phyloP scores from a whole-genome alignment of 2,113 vertebrate genomes.

The Channa maculata region DNA sequence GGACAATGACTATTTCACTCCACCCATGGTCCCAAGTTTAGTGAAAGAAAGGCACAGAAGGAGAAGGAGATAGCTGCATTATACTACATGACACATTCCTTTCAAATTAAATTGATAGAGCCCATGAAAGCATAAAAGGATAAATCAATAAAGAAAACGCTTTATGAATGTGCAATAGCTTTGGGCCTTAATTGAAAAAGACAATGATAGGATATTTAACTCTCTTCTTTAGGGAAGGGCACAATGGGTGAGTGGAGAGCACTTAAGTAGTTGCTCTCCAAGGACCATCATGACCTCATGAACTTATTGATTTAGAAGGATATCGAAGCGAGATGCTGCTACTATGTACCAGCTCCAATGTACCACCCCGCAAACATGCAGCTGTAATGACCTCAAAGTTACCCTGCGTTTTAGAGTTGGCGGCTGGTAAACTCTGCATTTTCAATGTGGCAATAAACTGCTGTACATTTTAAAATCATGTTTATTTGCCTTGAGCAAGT shows the following conservation, averaged over 20 bases:
- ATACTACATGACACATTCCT: neutral
- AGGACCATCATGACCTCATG: conserved; percentile 16
- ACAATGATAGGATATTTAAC: conserved; percentile 28
- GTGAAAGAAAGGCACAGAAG: conserved; percentile 15
- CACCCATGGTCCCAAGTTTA: conserved; percentile 19
- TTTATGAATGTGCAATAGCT: neutral
- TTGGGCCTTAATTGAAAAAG: conserved; percentile 40
- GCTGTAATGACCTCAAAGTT: conserved; percentile 44
- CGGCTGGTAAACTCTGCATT: conserved; percentile 37
- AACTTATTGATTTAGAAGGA: conserved; percentile 29
- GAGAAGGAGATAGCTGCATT: neutral
- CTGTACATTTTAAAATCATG: conserved; percentile 40
- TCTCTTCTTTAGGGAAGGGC: neutral
- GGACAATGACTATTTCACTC: conserved; percentile 35
- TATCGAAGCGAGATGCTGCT: neutral
- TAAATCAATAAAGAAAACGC: conserved; percentile 28
- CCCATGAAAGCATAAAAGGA: conserved; percentile 15
- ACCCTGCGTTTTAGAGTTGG: conserved; percentile 1
- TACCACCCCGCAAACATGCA: conserved; percentile 16
- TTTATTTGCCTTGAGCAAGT: conserved; percentile 35
- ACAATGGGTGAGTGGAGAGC: conserved; percentile 28
- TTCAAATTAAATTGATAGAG: conserved; percentile 21
- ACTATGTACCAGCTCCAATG: neutral
- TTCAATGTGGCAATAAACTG: conserved; percentile 29
- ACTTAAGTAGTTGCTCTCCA: conserved; percentile 41